These are phyloP conservation scores for Kryptopterus vitreolus DNA, from an alignment of 2,797 vertebrate species.

Conservation along the genomic window DNA sequence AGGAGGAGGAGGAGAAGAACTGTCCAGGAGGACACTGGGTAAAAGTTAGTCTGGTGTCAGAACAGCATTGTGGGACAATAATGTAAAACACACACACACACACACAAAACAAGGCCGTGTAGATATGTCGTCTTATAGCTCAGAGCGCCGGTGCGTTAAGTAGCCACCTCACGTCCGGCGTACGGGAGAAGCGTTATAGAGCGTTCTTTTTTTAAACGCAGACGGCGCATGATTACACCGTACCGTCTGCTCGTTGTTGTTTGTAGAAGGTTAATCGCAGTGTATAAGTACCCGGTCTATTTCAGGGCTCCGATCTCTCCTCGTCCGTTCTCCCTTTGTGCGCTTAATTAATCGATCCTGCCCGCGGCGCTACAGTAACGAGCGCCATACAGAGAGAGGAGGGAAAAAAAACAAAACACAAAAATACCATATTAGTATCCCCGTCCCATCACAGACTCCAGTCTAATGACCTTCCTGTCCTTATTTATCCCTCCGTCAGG, in stretches of 20 bases:
- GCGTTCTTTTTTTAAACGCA: background rate
- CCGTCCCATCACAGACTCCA: slow-evolving; percentile 46
- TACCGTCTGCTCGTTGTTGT: background rate
- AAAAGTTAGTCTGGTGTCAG: slow-evolving; percentile 14
- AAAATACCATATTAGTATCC: slow-evolving; percentile 39
- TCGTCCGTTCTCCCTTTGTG: slow-evolving; percentile 15
- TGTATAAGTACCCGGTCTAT: slow-evolving; percentile 1
- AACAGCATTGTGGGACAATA: slow-evolving; percentile 8
- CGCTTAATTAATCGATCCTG: slow-evolving; percentile 34
- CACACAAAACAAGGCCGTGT: slow-evolving; percentile 19
- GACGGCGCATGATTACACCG: background rate
- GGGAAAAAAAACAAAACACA: background rate
- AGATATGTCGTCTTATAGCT: slow-evolving; percentile 7
- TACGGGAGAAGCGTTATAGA: background rate
- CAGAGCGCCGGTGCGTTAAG: slow-evolving; percentile 9
- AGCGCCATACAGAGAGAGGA: slow-evolving; percentile 35
- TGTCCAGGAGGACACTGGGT: slow-evolving; percentile 50
- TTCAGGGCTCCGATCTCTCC: slow-evolving; percentile 39
- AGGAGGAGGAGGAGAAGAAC: slow-evolving; percentile 48
- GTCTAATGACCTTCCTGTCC: slow-evolving; percentile 51
- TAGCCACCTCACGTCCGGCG: background rate
- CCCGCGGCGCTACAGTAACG: slow-evolving; percentile 44
- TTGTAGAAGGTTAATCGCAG: background rate
- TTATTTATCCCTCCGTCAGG: slow-evolving; percentile 37
- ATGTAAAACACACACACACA: slow-evolving; percentile 7